Conservation (phyloP, 2,888 invertebrate genomes). For the Amblyteles armatorius region DNA sequence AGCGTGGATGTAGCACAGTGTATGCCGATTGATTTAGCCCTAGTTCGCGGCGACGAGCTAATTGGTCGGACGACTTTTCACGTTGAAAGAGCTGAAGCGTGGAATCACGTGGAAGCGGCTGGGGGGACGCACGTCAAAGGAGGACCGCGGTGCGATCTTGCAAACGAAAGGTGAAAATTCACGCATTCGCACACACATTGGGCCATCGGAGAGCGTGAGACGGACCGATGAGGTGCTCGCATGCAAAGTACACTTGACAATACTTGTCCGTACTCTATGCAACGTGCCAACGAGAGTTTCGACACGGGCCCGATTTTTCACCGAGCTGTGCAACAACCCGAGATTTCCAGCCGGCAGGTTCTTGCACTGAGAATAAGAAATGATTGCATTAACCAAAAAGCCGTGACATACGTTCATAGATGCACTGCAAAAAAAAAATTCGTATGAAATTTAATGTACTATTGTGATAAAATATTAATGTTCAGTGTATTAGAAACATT, state of each 20-base stretch:
- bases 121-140: not conserved
- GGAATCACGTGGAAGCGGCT: not conserved
- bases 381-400: too few relatives aligned
- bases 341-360: not conserved
- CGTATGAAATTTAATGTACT: too few relatives aligned
- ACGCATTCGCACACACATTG: not conserved
- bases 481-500: too few relatives aligned
- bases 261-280: conserved; percentile 21
- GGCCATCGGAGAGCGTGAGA: not conserved
- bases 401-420: not conserved
- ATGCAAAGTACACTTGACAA: conserved; percentile 14
- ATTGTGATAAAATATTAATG: too few relatives aligned
- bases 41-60: not conserved
- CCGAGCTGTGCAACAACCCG: conserved; percentile 2
- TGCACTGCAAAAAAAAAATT: too few relatives aligned
- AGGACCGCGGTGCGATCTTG: conserved; percentile 10
- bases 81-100: not conserved
- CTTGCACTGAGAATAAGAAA: conserved; percentile 25
- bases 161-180: conserved; percentile 30
- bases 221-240: not conserved
- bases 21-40: not conserved
- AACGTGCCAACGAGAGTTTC: conserved; percentile 57
- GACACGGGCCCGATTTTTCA: conserved; percentile 50
- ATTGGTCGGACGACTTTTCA: not conserved
- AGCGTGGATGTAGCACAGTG: not conserved